A percentile compares a stretch with the other conserved stretches of the same genome.
Evolutionary conservation across 2,113 vertebrate species (phyloP).

Genomic region (Ammodytes dubius): DNA sequence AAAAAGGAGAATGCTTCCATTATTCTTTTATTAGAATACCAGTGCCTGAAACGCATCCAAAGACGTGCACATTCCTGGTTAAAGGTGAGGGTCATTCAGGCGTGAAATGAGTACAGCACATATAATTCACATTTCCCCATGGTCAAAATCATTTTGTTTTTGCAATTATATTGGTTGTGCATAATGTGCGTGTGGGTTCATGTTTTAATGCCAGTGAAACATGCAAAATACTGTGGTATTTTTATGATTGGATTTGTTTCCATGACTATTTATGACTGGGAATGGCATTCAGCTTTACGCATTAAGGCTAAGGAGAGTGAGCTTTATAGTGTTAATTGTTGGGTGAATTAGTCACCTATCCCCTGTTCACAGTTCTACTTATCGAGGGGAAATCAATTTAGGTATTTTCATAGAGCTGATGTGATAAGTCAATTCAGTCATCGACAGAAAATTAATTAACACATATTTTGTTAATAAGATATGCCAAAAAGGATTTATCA

Average conservation of each 20-base stretch:
- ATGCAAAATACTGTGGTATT: conserved; percentile 39
- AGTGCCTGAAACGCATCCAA: conserved; percentile 59
- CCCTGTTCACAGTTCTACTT: not conserved
- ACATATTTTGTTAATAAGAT: not conserved
- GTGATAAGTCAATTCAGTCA: not conserved
- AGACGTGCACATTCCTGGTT: conserved; percentile 73
- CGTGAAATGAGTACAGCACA: conserved; percentile 86
- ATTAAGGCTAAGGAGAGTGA: conserved; percentile 1
- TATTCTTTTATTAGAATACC: conserved; percentile 83
- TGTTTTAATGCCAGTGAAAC: conserved; percentile 56
- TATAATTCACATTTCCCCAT: conserved; percentile 81
- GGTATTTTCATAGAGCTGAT: not conserved
- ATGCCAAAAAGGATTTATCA: not conserved
- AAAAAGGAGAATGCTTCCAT: conserved; percentile 82
- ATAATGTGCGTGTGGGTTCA: conserved; percentile 28
- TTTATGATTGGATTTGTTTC: conserved; percentile 34
- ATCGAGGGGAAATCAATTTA: not conserved
- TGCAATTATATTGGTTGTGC: conserved; percentile 69
- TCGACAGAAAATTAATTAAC: not conserved
- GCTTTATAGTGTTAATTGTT: not conserved
- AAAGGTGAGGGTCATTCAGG: conserved; percentile 82
- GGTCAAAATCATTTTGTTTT: conserved; percentile 76
- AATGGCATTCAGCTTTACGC: not conserved
- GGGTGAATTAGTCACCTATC: not conserved
- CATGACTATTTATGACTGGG: not conserved